These are phyloP conservation scores for Forbesichthys papilliferus DNA, from an alignment of 2,113 vertebrate genomes.

Conservation along the genomic window DNA sequence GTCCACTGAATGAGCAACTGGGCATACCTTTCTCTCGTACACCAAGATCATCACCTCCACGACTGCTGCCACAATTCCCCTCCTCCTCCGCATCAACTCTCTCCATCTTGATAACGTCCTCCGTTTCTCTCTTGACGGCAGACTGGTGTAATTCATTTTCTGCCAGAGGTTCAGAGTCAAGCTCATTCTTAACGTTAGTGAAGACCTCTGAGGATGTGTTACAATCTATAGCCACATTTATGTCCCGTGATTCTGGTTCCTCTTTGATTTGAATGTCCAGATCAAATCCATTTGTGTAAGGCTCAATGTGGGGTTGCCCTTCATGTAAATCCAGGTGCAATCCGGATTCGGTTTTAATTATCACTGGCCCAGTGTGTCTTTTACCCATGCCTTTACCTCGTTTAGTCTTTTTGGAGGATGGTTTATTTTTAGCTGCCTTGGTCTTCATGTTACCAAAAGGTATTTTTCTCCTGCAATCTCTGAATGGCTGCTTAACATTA, in stretches of 20 bases:
- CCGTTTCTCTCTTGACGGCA: conserved; percentile 49
- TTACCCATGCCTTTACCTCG: background rate
- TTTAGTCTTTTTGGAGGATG: conserved; percentile 14
- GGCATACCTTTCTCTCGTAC: conserved; percentile 47
- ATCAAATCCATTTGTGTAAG: conserved; percentile 17
- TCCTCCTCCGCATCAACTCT: conserved; percentile 17
- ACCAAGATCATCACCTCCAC: conserved; percentile 21
- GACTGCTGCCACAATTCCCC: conserved; percentile 17
- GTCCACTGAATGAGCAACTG: background rate
- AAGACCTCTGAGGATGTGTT: conserved; percentile 14
- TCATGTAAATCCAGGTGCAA: conserved; percentile 4
- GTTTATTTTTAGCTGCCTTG: conserved; percentile 37
- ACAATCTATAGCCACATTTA: conserved; percentile 36
- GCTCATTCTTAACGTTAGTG: conserved; percentile 56
- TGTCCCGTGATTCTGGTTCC: conserved; percentile 56
- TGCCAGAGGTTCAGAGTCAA: conserved; percentile 14
- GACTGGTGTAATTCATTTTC: conserved; percentile 23
- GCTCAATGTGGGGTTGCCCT: conserved; percentile 18
- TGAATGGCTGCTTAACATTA: conserved; percentile 13
- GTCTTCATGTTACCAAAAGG: conserved; percentile 41
- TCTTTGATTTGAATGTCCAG: conserved; percentile 64
- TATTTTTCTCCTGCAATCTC: background rate
- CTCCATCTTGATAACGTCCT: conserved; percentile 47
- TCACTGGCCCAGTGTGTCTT: conserved; percentile 3
- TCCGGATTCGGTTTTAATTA: conserved; percentile 41